A percentile compares a stretch with the other conserved stretches of the same genome.
Conservation (phyloP, 2,888 invertebrate species). For the Chymomyza amoena region DNA sequence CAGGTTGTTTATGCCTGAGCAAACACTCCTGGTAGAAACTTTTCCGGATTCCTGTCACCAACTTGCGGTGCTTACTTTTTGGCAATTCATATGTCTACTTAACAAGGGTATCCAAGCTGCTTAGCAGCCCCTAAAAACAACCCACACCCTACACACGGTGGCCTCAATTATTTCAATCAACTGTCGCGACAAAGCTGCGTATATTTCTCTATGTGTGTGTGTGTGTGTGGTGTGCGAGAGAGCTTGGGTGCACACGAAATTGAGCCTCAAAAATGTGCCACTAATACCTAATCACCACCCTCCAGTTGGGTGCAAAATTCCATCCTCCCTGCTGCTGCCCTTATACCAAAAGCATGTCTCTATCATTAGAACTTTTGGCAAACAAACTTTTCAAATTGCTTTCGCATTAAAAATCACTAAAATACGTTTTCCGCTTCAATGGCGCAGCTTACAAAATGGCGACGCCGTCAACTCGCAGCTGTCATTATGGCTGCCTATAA, state of each 20-base stretch:
- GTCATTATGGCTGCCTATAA: constrained; percentile 6
- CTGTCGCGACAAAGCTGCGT: constrained; percentile 24
- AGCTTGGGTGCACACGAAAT: constrained; percentile 9
- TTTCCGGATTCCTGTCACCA: not conserved
- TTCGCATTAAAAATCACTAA: constrained; percentile 72
- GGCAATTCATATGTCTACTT: constrained; percentile 43
- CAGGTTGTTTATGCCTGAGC: not conserved
- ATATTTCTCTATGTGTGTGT: not conserved
- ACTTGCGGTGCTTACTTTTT: constrained; percentile 21
- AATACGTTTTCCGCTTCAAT: constrained; percentile 58
- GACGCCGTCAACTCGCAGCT: constrained; percentile 21
- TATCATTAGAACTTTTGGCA: constrained; percentile 52
- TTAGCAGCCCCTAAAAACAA: constrained; percentile 2
- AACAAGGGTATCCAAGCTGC: constrained; percentile 1
- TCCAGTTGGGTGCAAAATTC: constrained; percentile 2
- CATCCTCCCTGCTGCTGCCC: too few species aligned
- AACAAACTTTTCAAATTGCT: constrained; percentile 69
- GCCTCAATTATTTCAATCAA: constrained; percentile 55
- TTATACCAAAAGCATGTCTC: constrained; percentile 26
- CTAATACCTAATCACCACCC: constrained; percentile 43
- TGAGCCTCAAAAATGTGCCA: constrained; percentile 31
- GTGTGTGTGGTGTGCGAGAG: not conserved
- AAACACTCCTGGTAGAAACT: not conserved
- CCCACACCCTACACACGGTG: not conserved
- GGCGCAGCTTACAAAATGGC: constrained; percentile 41